Conservation (phyloP, 2,888 invertebrate genomes). For the Temnothorax rugatulus region DNA sequence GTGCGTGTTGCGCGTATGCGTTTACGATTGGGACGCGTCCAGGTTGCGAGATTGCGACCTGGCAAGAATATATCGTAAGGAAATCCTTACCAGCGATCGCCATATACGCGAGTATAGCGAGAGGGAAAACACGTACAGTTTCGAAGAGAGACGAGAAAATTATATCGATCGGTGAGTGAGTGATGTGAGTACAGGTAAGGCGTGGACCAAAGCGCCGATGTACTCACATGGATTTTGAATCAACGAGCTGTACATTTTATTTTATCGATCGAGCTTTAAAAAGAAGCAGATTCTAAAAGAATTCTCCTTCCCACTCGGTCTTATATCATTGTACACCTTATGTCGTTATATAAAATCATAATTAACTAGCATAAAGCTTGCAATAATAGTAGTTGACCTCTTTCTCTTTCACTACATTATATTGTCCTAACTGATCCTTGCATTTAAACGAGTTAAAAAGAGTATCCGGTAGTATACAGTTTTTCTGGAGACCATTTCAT, state of each 20-base stretch:
- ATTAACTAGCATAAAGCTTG: neutral
- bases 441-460: neutral
- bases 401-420: neutral
- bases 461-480: conserved; percentile 6
- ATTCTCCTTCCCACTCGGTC: neutral
- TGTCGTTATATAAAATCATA: neutral
- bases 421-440: neutral
- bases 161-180: conserved; percentile 1
- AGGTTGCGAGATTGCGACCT: neutral
- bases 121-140: neutral
- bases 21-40: conserved; percentile 11
- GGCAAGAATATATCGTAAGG: neutral
- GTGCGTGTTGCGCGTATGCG: conserved; percentile 13
- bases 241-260: conserved; percentile 4
- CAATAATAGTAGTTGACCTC: conserved; percentile 5
- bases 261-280: neutral
- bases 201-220: neutral
- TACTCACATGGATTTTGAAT: neutral
- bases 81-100: neutral
- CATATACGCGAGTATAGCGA: neutral
- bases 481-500: neutral
- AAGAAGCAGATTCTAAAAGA: neutral
- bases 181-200: neutral
- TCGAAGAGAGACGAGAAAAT: neutral
- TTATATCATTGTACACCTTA: neutral